Evolutionary conservation across 2,113 vertebrate genomes (phyloP).

Genomic region (Microtus pennsylvanicus): DNA sequence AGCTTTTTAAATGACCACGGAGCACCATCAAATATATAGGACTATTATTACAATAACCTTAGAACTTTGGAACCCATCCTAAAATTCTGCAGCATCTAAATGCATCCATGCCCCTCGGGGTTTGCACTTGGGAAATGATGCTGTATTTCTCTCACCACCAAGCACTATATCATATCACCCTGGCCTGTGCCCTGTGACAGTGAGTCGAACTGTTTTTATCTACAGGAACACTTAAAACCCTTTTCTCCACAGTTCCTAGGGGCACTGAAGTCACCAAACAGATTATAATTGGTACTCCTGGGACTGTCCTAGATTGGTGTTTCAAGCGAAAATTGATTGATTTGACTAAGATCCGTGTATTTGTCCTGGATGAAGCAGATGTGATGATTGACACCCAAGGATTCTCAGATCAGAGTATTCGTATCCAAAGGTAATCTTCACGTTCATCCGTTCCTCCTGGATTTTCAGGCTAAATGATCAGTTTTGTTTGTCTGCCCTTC

Average conservation of each 20-base stretch:
- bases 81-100: conserved; percentile 27
- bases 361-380: conserved; percentile 89
- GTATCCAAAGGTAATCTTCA: conserved; percentile 86
- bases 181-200: not conserved
- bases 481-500: not conserved
- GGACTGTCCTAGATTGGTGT: conserved; percentile 88
- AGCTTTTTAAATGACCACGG: not conserved
- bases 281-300: conserved; percentile 88
- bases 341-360: conserved; percentile 81
- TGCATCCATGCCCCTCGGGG: not conserved
- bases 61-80: not conserved
- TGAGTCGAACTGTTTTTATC: not conserved
- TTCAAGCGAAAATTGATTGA: conserved; percentile 85
- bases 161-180: accelerated
- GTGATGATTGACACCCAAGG: conserved; percentile 88
- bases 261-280: conserved; percentile 77
- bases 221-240: conserved; percentile 5
- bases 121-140: not conserved
- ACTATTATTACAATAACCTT: not conserved
- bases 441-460: not conserved
- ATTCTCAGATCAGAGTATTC: conserved; percentile 86
- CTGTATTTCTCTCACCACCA: not conserved
- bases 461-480: not conserved
- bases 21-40: not conserved
- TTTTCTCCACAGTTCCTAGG: conserved; percentile 76